These are phyloP conservation scores for Mormyrus proboscirostris DNA, from an alignment of 2,797 vertebrate species.

Conservation along the genomic window DNA sequence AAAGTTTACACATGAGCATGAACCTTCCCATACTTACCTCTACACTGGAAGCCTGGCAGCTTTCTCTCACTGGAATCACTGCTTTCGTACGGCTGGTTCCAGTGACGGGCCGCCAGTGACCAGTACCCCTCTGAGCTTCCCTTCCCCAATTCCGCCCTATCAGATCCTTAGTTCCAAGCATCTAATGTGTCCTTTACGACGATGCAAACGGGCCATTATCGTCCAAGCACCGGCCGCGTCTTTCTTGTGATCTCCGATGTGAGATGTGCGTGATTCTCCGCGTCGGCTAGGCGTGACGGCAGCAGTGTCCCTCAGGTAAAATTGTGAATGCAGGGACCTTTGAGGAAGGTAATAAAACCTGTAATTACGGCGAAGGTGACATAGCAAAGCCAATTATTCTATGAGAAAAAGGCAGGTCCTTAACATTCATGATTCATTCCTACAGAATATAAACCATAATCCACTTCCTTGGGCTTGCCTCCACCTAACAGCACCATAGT, in stretches of 20 bases:
- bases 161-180: not conserved
- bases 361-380: not conserved
- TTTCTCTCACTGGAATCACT: not conserved
- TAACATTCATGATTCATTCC: not conserved
- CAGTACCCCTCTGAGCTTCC: not conserved
- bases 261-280: not conserved
- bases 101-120: not conserved
- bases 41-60: not conserved
- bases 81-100: not conserved
- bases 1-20: not conserved
- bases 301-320: not conserved
- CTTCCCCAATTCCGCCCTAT: not conserved
- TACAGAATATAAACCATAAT: not conserved
- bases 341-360: conserved; percentile 2
- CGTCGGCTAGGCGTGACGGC: not conserved
- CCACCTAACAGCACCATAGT: no score
- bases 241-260: conserved; percentile 13
- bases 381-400: not conserved
- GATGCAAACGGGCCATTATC: not conserved
- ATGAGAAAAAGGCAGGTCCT: not conserved
- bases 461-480: not conserved
- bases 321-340: not conserved
- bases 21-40: not conserved
- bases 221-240: not conserved
- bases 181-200: not conserved